phyloP scores from a whole-genome alignment of 2,888 invertebrate genomes.

The Hoplodrina ambigua region DNA sequence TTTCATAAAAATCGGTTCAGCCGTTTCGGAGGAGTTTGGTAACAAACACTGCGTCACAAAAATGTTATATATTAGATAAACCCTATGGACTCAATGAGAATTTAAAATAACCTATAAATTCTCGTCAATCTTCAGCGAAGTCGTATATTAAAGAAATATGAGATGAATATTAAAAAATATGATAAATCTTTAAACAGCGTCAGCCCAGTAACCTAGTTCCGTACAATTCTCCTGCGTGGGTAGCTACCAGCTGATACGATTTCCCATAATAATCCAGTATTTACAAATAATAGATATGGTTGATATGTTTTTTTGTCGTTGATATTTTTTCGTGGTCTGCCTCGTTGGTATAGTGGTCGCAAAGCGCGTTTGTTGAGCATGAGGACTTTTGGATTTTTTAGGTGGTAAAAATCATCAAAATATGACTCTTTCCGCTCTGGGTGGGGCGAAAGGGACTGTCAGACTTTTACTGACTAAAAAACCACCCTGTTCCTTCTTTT shows the following conservation, averaged over 20 bases:
- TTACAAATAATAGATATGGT: constrained; percentile 25
- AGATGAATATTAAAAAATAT: constrained; percentile 33
- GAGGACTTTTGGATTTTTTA: too few relatives aligned
- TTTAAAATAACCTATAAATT: constrained; percentile 13
- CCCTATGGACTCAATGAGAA: not conserved
- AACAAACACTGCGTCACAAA: too few relatives aligned
- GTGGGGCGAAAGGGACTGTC: too few relatives aligned
- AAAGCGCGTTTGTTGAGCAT: too few relatives aligned
- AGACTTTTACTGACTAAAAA: too few relatives aligned
- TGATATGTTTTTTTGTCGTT: constrained; percentile 17
- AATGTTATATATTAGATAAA: too few relatives aligned
- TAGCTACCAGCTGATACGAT: constrained; percentile 37
- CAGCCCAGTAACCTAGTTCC: constrained; percentile 48
- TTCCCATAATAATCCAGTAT: constrained; percentile 34
- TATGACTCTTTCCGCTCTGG: too few relatives aligned
- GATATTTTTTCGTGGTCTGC: constrained; percentile 3
- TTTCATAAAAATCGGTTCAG: too few relatives aligned
- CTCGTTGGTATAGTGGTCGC: too few relatives aligned
- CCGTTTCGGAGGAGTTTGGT: too few relatives aligned
- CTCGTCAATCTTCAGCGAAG: constrained; percentile 21
- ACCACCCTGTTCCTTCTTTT: too few relatives aligned
- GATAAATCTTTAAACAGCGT: constrained; percentile 49
- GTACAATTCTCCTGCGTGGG: constrained; percentile 50
- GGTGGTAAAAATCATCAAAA: too few relatives aligned
- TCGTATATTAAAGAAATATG: constrained; percentile 38